Conservation (phyloP, 2,888 invertebrate genomes). For the Ormyrus pomaceus region DNA sequence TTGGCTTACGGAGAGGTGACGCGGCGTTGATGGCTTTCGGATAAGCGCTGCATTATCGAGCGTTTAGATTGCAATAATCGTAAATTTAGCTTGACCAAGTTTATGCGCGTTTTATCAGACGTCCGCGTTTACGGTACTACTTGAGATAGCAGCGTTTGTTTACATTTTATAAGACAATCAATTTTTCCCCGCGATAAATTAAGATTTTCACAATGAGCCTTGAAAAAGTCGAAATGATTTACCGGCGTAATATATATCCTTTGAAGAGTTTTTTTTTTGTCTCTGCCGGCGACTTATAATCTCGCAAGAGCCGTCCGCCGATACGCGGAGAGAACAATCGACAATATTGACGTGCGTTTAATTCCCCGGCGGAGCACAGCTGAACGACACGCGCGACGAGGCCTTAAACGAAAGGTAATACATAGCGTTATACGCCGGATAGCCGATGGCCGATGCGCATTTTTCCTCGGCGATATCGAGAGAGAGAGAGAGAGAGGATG, state of each 20-base stretch:
- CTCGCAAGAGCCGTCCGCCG: conserved; percentile 1
- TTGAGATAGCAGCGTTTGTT: no score
- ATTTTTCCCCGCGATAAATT: no score
- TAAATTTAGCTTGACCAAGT: no score
- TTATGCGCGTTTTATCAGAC: no score
- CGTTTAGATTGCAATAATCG: no score
- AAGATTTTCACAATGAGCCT: background rate
- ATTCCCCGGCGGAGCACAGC: background rate
- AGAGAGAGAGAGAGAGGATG: no score
- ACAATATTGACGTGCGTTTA: conserved; percentile 28
- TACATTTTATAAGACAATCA: no score
- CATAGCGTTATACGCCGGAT: background rate
- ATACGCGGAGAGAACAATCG: conserved; percentile 41
- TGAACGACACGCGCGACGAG: conserved; percentile 6
- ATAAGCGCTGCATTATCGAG: no score
- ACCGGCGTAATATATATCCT: background rate
- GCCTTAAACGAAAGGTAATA: conserved; percentile 31
- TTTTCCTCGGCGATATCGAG: conserved; percentile 44
- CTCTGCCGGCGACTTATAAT: conserved; percentile 44
- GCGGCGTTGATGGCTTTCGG: no score
- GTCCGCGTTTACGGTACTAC: no score
- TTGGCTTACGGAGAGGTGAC: no score
- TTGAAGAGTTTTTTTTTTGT: conserved; percentile 5
- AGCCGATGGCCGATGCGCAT: conserved; percentile 28
- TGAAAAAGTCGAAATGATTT: background rate